These are phyloP conservation scores for Onychomys arenicola DNA, from an alignment of 2,797 vertebrate species.

Conservation along the genomic window DNA sequence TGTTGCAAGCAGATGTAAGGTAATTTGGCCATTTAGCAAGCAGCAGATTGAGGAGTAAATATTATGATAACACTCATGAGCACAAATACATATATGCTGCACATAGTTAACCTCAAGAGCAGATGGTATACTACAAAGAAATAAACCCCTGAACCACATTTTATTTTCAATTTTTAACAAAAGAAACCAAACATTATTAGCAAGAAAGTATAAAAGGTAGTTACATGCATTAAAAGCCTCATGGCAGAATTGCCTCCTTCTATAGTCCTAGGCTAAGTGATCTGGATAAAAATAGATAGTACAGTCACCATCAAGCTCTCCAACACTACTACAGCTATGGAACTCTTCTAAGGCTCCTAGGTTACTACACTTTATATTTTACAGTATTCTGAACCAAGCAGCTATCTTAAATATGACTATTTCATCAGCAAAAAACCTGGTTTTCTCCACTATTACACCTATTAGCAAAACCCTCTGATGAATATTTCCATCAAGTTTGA, in stretches of 20 bases:
- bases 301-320: neutral
- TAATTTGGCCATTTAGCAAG: constrained; percentile 39
- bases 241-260: neutral
- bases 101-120: neutral
- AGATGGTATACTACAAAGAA: constrained; percentile 48
- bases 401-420: neutral
- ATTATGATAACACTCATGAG: neutral
- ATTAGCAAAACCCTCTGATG: neutral
- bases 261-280: neutral
- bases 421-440: neutral
- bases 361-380: neutral
- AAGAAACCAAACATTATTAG: neutral
- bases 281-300: neutral
- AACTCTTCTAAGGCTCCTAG: neutral
- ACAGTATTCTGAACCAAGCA: neutral
- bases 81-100: neutral
- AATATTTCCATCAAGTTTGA: constrained; percentile 1
- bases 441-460: neutral
- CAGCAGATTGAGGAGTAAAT: constrained; percentile 3
- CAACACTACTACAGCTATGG: neutral
- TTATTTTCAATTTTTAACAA: neutral
- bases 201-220: neutral
- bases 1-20: constrained; percentile 31
- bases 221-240: neutral
- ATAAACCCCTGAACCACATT: constrained; percentile 21